Percentiles rank a stretch among this genome's conserved stretches.
Conservation (phyloP, 2,113 vertebrate genomes). For the Zonotrichia leucophrys region DNA sequence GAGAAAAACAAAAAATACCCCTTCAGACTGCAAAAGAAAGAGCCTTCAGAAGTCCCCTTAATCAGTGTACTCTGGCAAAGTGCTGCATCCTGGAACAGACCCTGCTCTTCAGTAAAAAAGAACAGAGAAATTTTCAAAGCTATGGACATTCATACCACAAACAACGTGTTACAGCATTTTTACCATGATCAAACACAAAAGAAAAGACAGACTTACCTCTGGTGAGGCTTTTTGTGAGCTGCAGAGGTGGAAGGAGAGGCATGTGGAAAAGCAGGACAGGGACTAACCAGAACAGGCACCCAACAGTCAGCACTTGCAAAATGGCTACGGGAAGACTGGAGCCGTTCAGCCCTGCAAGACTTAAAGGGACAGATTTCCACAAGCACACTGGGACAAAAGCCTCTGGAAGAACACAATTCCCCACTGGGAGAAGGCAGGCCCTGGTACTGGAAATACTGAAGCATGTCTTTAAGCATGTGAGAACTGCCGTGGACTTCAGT, state of each 20-base stretch:
- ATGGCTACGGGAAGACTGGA: neutral
- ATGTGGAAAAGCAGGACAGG: neutral
- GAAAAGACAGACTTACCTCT: conserved; percentile 36
- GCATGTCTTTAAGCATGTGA: conserved; percentile 7
- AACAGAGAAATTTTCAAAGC: conserved; percentile 43
- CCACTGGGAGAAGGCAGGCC: conserved; percentile 17
- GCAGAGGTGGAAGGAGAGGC: neutral
- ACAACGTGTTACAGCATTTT: neutral
- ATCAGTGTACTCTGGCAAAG: neutral
- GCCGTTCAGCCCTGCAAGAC: conserved; percentile 7
- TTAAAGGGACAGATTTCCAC: conserved; percentile 59
- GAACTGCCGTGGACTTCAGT: neutral
- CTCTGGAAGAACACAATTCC: neutral
- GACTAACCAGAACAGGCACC: conserved; percentile 18
- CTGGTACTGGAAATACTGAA: neutral
- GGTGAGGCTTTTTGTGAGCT: neutral
- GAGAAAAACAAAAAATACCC: neutral
- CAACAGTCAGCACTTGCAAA: conserved; percentile 45
- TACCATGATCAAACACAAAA: neutral
- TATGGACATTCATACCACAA: neutral
- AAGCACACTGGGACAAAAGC: neutral
- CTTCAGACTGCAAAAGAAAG: neutral
- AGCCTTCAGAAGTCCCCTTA: neutral
- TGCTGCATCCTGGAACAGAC: conserved; percentile 5
- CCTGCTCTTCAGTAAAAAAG: neutral